Evolutionary conservation across 1,140 invertebrate genomes (phyloP).

Genomic region (Rhyacophila brunnea): DNA sequence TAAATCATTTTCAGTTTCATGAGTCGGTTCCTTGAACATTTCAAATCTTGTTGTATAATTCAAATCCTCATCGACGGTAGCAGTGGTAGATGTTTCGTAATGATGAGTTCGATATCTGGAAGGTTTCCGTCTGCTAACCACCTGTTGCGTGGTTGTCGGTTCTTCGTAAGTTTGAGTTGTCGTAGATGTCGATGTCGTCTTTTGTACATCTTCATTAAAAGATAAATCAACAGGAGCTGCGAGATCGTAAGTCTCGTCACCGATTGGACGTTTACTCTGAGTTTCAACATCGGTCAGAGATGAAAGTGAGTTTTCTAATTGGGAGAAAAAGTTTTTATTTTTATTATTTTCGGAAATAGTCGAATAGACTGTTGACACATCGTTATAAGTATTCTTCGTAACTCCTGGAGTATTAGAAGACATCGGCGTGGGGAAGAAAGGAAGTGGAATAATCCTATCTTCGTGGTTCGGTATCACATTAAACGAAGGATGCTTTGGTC

Average conservation of each 20-base stretch:
- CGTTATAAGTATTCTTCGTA: not conserved
- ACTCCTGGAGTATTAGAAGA: conserved; percentile 4
- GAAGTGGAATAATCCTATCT: conserved; percentile 10
- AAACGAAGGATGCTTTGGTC: conserved; percentile 25
- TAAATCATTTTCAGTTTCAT: conserved; percentile 37
- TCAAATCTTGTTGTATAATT: conserved; percentile 45
- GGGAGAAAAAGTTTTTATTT: conserved; percentile 10
- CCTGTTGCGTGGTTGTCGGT: conserved; percentile 12
- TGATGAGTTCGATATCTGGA: conserved; percentile 22
- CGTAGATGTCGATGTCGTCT: not conserved
- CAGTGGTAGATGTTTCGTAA: conserved; percentile 24
- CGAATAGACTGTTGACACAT: conserved; percentile 27
- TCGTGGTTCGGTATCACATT: conserved; percentile 23
- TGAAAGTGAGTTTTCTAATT: conserved; percentile 29
- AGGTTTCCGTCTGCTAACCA: conserved; percentile 18
- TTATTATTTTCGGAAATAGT: conserved; percentile 25
- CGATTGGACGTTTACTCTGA: conserved; percentile 11
- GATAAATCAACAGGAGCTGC: conserved; percentile 13
- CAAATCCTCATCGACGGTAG: conserved; percentile 13
- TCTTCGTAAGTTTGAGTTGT: conserved; percentile 23
- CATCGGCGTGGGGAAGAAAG: conserved; percentile 17
- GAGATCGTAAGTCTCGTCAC: conserved; percentile 21
- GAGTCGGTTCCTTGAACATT: conserved; percentile 39
- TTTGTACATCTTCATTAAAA: conserved; percentile 6
- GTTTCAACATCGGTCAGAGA: conserved; percentile 3